Evolutionary conservation across 2,888 invertebrate genomes (phyloP), one percentile per base, ranked within the genome.

Genomic region (Agriopis leucophaearia): DNA sequence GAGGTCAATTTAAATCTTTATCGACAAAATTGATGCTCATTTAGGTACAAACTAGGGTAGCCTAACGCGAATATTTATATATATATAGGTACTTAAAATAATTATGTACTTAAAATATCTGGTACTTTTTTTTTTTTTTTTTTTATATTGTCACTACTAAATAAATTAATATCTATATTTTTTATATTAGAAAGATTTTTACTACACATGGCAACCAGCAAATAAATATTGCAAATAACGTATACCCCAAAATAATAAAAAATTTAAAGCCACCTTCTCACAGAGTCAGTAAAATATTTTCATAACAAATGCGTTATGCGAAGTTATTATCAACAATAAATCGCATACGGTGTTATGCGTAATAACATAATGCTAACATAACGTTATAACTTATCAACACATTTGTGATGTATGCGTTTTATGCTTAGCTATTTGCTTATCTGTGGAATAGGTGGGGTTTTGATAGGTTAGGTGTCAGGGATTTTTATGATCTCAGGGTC

Each of bases 261-360:
- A 61, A 81, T 78, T 88, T 84, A 86, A 87, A 82, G 83, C 79
- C 75, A 69, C 70, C 68, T 45, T 77, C 81, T 77, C 75, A 79
- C 66, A 40, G 57, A 69, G 70, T 64, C 66, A 61, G 82, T 87
- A 85, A 87, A 88, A 87, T 85, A 84, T 87, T 86, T 85, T 86
- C 85, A 86, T 84, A 88, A 89, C 91, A 88, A 91, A 91, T 90
- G 84, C 79, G 83, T 81, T 75, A 78, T 74, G 74, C 83, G 78
- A 84, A 81, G 77, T 82, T 85, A 83, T 87, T 90, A 88, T 88
- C 85, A 86, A 86, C 88, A 82, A 90, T 90, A 90, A 89, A 87
- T 88, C 81, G 82, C 88, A 87, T 76, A 76, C 80, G 87, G 81
- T 76, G 70, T 77, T 79, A 70, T 73, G 63, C 60, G 44, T 54